Conservation (phyloP, 2,888 invertebrate species). For the Eristalis arbustorum region DNA sequence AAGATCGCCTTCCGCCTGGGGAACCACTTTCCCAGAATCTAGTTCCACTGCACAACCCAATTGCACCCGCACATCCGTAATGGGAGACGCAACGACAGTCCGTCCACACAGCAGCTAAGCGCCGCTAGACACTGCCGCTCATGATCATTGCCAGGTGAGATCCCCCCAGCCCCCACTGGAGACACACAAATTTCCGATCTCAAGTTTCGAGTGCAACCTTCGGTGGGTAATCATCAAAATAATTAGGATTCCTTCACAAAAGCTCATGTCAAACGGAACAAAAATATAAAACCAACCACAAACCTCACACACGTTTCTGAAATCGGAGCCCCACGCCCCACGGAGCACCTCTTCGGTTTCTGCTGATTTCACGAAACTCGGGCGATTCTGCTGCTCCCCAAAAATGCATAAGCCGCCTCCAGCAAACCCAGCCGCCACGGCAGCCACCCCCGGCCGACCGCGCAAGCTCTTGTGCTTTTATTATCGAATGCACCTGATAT, state of each 20-base stretch:
- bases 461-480: slow-evolving; percentile 5
- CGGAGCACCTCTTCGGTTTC: slow-evolving; percentile 33
- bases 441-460: slow-evolving; percentile 18
- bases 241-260: slow-evolving; percentile 1
- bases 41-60: not conserved
- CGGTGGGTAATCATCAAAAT: not conserved
- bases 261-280: not conserved
- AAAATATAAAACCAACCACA: not conserved
- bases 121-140: not conserved
- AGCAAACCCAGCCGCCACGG: not conserved
- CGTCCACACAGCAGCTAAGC: not conserved
- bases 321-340: slow-evolving; percentile 44
- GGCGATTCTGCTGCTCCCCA: not conserved
- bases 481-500: slow-evolving; percentile 56
- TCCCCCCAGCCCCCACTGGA: not conserved
- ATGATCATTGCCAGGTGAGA: not conserved
- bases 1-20: not conserved
- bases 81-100: not conserved
- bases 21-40: not conserved
- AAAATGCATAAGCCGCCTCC: not conserved
- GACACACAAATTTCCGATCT: not conserved
- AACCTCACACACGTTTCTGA: slow-evolving; percentile 44
- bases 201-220: not conserved
- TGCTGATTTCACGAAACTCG: slow-evolving; percentile 47
- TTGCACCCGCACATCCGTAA: not conserved